A percentile compares a stretch with the other conserved stretches of the same genome.
Evolutionary conservation across 1,140 invertebrate genomes (phyloP).

Genomic region (Paralvinella palmiformis): DNA sequence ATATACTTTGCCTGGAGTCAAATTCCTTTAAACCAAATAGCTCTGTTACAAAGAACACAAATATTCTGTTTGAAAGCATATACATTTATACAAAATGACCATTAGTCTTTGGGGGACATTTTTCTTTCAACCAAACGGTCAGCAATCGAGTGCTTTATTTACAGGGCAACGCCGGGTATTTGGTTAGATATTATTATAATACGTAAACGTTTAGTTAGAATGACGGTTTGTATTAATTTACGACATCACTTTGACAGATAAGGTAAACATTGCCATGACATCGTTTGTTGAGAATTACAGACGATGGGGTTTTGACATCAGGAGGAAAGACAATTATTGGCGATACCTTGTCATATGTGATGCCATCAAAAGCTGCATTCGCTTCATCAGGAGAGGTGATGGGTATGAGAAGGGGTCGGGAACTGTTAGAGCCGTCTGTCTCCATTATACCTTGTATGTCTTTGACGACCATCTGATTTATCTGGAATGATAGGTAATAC

Average conservation of each 20-base stretch:
- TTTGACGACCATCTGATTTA: slow-evolving; percentile 50
- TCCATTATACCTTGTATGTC: slow-evolving; percentile 38
- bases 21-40: too few species aligned
- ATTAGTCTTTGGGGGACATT: too few species aligned
- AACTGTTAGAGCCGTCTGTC: slow-evolving; percentile 53
- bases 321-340: not conserved
- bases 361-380: slow-evolving; percentile 83
- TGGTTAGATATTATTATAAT: not conserved
- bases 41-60: too few species aligned
- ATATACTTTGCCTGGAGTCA: too few species aligned
- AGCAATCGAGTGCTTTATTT: too few species aligned
- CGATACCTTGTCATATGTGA: slow-evolving; percentile 85
- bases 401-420: slow-evolving; percentile 79
- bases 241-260: too few species aligned
- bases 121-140: too few species aligned
- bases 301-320: not conserved
- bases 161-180: not conserved
- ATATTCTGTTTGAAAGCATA: too few species aligned
- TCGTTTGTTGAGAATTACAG: not conserved
- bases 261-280: not conserved
- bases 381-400: slow-evolving; percentile 85
- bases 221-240: not conserved
- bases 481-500: slow-evolving; percentile 42
- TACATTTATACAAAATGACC: too few species aligned
- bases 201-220: not conserved